Evolutionary conservation across 1,140 invertebrate genomes (phyloP), one percentile per base, ranked within the genome.

Genomic region (Forficula auricularia): DNA sequence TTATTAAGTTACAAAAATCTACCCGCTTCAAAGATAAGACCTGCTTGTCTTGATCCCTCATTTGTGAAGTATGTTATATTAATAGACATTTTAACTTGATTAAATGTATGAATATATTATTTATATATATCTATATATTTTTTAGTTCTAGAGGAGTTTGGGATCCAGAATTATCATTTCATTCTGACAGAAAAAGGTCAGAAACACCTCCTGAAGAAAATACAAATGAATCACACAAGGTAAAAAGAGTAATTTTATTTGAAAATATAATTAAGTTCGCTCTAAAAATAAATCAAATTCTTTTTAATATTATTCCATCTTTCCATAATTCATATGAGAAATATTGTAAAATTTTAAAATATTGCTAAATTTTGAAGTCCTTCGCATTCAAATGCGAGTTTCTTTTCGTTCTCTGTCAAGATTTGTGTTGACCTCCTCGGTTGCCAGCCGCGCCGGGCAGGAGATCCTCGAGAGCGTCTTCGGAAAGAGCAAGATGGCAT

Each of bases 401-500:
- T 6, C 10, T 27, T 27, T 27, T 27, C 4, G 22, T 27, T 27
- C 22, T 27, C 22, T 27, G 22, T 27, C 22, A 27, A 27, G 22
- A 27, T 32, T 18, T 14, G 9, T 43, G n/a, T 19, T 14, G 22
- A 27, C 22, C 22, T 27, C 4, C 22, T 27, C 22, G 22, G 22
- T 27, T 27, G 22, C 22, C 22, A 27, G 22, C 22, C 10, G 59
- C 63, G 75, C 37, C 66, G 75, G 27, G 67, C 72, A 31, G 72
- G 71, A n/a, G 77, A 83, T 61, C 80, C 80, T 1, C 70, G 77
- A 30, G 82, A 84, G 54, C 68, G 82, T 30, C 66, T 87, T 35
- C 77, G 81, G 34, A 80, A 82, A 54, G 83, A 86, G 55, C 77
- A 78, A 55, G 80, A 83, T 57, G 77, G 77, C 13, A 85, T 87